phyloP scores from a whole-genome alignment of 2,888 invertebrate species.

The Eupithecia centaureata region DNA sequence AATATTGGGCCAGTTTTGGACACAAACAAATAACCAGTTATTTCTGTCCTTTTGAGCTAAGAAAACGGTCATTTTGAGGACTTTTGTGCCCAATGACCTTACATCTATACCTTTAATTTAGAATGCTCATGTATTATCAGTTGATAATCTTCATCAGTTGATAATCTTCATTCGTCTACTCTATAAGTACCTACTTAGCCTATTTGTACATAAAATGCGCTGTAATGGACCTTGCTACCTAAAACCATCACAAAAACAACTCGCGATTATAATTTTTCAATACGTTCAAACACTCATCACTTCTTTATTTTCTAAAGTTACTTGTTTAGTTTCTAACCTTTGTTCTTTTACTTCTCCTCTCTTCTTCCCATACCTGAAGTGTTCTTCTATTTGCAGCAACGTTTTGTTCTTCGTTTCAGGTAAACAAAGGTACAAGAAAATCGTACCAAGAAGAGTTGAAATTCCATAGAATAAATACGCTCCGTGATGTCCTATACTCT shows the following conservation, averaged over 20 bases:
- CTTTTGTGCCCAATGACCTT: not conserved
- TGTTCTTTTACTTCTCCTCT: constrained; percentile 44
- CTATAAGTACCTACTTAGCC: not conserved
- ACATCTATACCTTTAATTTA: not conserved
- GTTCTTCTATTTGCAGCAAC: constrained; percentile 86
- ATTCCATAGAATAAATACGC: constrained; percentile 86
- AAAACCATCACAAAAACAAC: not conserved
- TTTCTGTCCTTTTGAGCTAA: constrained; percentile 2
- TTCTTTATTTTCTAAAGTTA: not conserved
- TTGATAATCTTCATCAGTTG: not conserved
- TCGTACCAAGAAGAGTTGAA: constrained; percentile 84
- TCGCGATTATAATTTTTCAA: not conserved
- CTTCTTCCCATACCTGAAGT: constrained; percentile 72
- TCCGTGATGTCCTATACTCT: constrained; percentile 81
- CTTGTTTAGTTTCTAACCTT: not conserved
- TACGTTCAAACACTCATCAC: not conserved
- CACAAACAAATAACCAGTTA: constrained; percentile 11
- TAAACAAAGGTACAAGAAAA: constrained; percentile 84
- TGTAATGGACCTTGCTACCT: not conserved
- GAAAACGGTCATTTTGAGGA: constrained; percentile 3
- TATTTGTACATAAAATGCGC: not conserved
- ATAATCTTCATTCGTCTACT: not conserved
- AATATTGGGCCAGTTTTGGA: constrained; percentile 7
- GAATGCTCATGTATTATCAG: not conserved
- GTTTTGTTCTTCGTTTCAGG: constrained; percentile 89